A percentile compares a stretch with the other conserved stretches of the same genome.
phyloP scores from a whole-genome alignment of 2,888 invertebrate genomes.

The Apoda limacodes region DNA sequence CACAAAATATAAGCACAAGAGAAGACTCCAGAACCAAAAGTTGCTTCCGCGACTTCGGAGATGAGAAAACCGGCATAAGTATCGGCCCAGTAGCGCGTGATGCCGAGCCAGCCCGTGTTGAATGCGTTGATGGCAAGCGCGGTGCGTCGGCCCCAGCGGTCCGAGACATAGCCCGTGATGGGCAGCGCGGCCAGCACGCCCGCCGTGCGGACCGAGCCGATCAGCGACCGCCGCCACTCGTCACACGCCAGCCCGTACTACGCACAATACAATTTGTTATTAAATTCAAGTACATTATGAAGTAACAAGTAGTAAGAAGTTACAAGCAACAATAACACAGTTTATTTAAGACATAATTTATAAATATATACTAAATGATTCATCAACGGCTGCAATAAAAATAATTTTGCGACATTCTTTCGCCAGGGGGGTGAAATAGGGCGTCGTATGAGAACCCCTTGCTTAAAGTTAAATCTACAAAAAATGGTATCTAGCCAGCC shows the following conservation, averaged over 20 bases:
- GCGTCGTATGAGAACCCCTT: no score
- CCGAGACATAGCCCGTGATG: constrained; percentile 76
- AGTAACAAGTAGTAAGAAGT: neutral
- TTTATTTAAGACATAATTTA: no score
- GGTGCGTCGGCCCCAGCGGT: constrained; percentile 75
- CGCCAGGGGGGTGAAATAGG: no score
- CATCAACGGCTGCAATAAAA: no score
- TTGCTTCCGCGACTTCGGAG: constrained; percentile 77
- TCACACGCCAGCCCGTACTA: constrained; percentile 73
- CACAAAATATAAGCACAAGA: constrained; percentile 78
- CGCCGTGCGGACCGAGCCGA: constrained; percentile 76
- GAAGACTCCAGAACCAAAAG: constrained; percentile 74
- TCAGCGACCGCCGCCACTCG: constrained; percentile 76
- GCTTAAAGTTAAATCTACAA: no score
- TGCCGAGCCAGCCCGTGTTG: constrained; percentile 72
- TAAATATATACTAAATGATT: no score
- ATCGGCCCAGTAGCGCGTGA: constrained; percentile 67
- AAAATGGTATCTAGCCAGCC: no score
- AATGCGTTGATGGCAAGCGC: constrained; percentile 67
- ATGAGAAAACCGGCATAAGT: constrained; percentile 73
- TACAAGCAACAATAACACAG: neutral
- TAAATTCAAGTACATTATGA: neutral
- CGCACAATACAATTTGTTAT: no score
- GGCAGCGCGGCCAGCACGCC: constrained; percentile 77
- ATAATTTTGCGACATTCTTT: no score